Evolutionary conservation across 2,888 invertebrate genomes (phyloP).

Genomic region (Brachypalpus laphriformis): DNA sequence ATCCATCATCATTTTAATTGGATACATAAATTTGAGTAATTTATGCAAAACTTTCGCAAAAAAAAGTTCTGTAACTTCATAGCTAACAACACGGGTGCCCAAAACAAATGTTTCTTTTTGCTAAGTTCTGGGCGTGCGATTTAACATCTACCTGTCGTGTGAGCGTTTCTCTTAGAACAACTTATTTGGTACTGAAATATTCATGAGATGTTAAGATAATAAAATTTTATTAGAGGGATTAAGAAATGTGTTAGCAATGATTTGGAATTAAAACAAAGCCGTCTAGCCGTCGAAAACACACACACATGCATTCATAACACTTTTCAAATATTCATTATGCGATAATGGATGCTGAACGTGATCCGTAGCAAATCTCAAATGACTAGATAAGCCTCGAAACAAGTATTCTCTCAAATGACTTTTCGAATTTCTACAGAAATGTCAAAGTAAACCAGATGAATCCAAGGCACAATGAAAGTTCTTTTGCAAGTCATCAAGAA

Average conservation of each 20-base stretch:
- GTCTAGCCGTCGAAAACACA: background rate
- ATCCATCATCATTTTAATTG: slow-evolving; percentile 6
- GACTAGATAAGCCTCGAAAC: background rate
- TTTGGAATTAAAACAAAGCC: background rate
- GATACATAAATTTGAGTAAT: background rate
- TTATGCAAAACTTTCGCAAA: slow-evolving; percentile 1
- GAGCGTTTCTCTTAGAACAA: background rate
- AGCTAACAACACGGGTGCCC: background rate
- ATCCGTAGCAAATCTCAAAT: background rate
- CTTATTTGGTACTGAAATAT: background rate
- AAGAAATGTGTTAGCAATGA: background rate
- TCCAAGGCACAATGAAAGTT: background rate
- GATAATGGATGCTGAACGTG: background rate
- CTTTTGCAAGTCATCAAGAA: background rate
- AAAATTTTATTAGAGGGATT: background rate
- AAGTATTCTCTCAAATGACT: background rate
- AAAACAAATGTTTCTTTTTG: background rate
- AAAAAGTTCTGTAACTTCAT: background rate
- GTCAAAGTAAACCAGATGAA: background rate
- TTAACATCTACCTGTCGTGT: background rate
- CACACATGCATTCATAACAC: background rate
- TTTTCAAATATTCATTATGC: background rate
- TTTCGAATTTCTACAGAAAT: background rate
- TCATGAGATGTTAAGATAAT: background rate
- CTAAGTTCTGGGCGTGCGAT: background rate